Base-by-base conservation (phyloP, 2,797 vertebrate species). In the Centroberyx gerrardi region DNA sequence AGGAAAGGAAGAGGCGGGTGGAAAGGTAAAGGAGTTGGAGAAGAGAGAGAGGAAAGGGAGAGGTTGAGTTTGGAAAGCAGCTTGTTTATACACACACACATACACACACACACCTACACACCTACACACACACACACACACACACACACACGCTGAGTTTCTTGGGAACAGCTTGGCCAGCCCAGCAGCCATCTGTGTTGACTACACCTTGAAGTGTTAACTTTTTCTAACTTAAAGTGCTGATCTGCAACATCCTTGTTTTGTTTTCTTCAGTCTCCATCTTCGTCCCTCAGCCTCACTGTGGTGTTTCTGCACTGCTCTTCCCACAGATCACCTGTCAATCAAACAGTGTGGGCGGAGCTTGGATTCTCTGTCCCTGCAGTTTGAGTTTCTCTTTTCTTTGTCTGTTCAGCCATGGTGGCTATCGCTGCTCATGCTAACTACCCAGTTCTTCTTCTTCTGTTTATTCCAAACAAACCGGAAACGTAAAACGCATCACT, bases 161-260 rank as follows among this genome's bases (percentile, higher is more conserved):
- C 49, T 48, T 5, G 17, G 12, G 73, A 86, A 69, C 74, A 85
- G 88, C 84, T 84, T 81, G 83, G 67, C 42, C 9, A 10, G 65
- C 68, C 65, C 78, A 29, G 79, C 46, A 22, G 83, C 84, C 88
- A 83, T 87, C 86, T 85, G 88, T 88, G 86, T 85, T 86, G 80
- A 83, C 73, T 78, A 69, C 82, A 83, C 74, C 62, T 85, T 62
- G 61, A 80, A 74, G 56, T 66, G 82, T 80, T 71, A 80, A 70
- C 74, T 84, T 65, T 4, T 74, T 63, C 64, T 36, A 64, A 55
- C 74, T 78, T 40, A 70, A 78, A 76, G 80, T 83, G 75, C 28
- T 82, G 73, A 73, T 87, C 80, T 65, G 75, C 65, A 22, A 22
- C 78, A 48, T 69, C 52, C 42, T 62, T 48, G 54, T 14, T 60